phyloP scores from a whole-genome alignment of 2,113 vertebrate genomes.

The Thymallus thymallus region DNA sequence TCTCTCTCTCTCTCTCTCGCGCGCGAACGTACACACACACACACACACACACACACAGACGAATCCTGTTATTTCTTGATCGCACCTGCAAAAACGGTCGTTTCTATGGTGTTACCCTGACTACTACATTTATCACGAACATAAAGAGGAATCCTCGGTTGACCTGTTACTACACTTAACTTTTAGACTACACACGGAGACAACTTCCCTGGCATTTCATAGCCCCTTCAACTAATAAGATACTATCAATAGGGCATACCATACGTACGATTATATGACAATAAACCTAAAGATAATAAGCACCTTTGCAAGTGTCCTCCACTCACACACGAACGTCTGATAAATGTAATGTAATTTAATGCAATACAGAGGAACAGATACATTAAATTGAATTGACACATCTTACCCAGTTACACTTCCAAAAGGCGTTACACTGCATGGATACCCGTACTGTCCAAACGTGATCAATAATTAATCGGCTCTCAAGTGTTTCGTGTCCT shows the following conservation, averaged over 20 bases:
- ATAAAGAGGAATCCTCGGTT: not conserved
- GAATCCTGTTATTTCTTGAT: not conserved
- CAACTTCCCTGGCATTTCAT: not conserved
- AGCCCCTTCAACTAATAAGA: not conserved
- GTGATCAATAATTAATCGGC: slow-evolving; percentile 47
- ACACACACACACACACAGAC: not conserved
- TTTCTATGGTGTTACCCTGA: not conserved
- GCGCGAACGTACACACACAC: not conserved
- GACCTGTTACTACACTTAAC: not conserved
- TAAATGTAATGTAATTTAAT: slow-evolving; percentile 67
- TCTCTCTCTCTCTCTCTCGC: slow-evolving; percentile 4
- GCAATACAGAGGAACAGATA: slow-evolving; percentile 1
- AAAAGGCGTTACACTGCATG: slow-evolving; percentile 59
- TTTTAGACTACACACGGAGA: not conserved
- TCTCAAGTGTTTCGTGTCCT: slow-evolving; percentile 1
- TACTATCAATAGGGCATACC: not conserved
- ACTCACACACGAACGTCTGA: slow-evolving; percentile 28
- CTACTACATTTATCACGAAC: not conserved
- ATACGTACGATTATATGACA: not conserved
- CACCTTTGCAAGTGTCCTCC: not conserved
- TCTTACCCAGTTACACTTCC: slow-evolving; percentile 37
- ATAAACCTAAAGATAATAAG: not conserved
- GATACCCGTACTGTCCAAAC: slow-evolving; percentile 31
- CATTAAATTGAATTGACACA: slow-evolving; percentile 33
- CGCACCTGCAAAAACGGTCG: not conserved